Evolutionary conservation across 2,797 vertebrate species (phyloP), one percentile per base, ranked within the genome.

Genomic region (Gallinago solitaria): DNA sequence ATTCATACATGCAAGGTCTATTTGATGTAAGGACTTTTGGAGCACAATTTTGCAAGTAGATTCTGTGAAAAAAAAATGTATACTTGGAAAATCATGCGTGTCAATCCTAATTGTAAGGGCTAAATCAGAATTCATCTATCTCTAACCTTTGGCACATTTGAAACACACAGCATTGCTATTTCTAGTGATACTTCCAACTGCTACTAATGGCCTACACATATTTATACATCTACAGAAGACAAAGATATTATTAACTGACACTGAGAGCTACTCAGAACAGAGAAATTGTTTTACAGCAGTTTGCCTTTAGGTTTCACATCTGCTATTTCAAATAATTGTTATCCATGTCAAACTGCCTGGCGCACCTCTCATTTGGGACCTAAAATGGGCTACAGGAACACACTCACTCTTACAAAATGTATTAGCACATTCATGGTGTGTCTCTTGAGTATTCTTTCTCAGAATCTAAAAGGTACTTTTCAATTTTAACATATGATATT

Each of bases 321-420:
- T 91, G 47, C 67, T 71, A 57, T 37, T 70, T 45, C 61, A 71
- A 87, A 12, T 30, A 80, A 5, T 33, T 57, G 35, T 68, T 68
- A 85, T 37, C 33, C 65, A 78, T 39, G 89, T 74, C 89, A 86
- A 83, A 75, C 39, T 25, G 27, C 80, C 89, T 33, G 67, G 64
- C 73, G 53, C 1, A 11, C 47, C 73, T 79, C 79, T 83, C 74
- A 77, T 73, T 28, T 47, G 57, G 81, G 86, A 60, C 63, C 71
- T 14, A 63, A 67, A 89, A 92, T 23, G 35, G 75, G 73, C 93
- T 71, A 43, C 73, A 83, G 80, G 94, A 95, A 89, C 76, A 75
- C 81, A 89, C 47, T 96, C 90, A 77, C 33, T 78, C 79, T 43
- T 61, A 88, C 54, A 81, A 97, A 97, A 96, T 48, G 69, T 83